Evolutionary conservation across 2,888 invertebrate species (phyloP), one percentile per base, ranked within the genome.

Genomic region (Agonum fuliginosum): DNA sequence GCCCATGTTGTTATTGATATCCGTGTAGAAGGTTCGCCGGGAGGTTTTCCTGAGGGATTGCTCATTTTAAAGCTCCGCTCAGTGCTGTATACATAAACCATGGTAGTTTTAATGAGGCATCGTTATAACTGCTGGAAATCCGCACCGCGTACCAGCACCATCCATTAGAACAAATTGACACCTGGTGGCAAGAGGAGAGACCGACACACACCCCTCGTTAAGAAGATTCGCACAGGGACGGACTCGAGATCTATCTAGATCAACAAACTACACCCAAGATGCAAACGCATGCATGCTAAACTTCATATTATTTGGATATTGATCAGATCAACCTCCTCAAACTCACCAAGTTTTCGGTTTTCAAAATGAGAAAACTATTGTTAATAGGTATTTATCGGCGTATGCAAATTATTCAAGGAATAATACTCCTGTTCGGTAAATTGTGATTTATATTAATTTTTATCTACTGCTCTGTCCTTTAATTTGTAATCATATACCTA

Each of bases 161-260:
- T 87, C 86, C 86, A 87, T 87, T 87, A 87, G 86, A 87, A 87
- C 86, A 87, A 87, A 87, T 87, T 87, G 87, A 87, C 87, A 87
- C 86, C 86, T 87, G 85, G 85, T 84, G 83, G 83, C 84, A 82
- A 82, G 80, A 79, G 80, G 80, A 81, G 80, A 80, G 54, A 24
- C 10, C 19, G 41, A 19, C 20, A 12, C 82, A 83, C 82, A 82
- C 82, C 82, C 83, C 84, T 85, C 84, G 84, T 85, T 85, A 85
- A 82, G 84, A 84, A 84, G 34, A 34, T 34, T 8, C 10, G 34
- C 34, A 34, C 34, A 34, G 34, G 10, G 34, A 34, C 34, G 34
- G 34, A 34, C 5, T 34, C 5, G n/a, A n/a, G n/a, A n/a, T n/a
- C n/a, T n/a, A 34, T 34, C 10, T 34, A 34, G 34, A 6, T 34